Percentiles rank a stretch among this genome's conserved stretches.
Evolutionary conservation across 2,797 vertebrate species (phyloP).

Genomic region (Dendrocincla fuliginosa): DNA sequence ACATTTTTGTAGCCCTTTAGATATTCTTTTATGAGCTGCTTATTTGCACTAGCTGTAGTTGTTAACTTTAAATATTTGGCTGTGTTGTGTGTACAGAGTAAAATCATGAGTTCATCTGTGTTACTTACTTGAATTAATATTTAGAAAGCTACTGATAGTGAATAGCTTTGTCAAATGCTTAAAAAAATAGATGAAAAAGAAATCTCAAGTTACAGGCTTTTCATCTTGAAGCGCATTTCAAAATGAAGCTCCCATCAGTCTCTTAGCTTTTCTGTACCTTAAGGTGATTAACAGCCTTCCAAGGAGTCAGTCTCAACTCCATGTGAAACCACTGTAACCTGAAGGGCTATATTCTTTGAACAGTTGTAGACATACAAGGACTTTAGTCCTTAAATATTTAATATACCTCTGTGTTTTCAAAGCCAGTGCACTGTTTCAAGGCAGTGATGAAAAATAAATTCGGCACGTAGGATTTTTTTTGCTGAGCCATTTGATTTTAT

Average conservation of each 20-base stretch:
- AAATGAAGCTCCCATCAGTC: neutral
- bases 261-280: neutral
- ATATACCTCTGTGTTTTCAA: neutral
- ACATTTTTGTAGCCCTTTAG: neutral
- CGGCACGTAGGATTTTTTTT: neutral
- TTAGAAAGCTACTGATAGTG: neutral
- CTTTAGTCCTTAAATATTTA: conserved; percentile 25
- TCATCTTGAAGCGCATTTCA: neutral
- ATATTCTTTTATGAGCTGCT: neutral
- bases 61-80: neutral
- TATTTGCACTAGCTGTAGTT: neutral
- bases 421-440: neutral
- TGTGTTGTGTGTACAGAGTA: neutral
- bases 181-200: neutral
- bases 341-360: neutral
- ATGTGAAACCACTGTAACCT: neutral
- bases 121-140: neutral
- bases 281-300: neutral
- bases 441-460: neutral
- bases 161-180: neutral
- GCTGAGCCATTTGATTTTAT: neutral
- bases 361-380: neutral
- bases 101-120: neutral
- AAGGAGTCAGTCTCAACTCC: neutral
- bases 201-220: neutral